Evolutionary conservation across 2,113 vertebrate genomes (phyloP).

Genomic region (Okapia johnstoni): DNA sequence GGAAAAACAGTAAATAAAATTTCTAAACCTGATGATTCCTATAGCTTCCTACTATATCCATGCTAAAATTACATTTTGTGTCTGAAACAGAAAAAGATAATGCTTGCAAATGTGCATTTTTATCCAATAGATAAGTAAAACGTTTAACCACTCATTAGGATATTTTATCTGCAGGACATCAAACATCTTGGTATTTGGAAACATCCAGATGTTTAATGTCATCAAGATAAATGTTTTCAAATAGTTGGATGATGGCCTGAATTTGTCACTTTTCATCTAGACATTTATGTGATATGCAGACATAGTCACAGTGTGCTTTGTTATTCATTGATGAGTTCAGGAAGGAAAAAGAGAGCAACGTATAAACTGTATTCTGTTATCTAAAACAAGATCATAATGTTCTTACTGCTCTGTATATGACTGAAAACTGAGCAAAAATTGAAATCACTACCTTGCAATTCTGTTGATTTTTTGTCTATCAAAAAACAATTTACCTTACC

Average conservation of each 20-base stretch:
- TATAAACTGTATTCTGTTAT: not conserved
- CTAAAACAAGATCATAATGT: not conserved
- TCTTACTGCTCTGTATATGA: not conserved
- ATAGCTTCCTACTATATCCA: not conserved
- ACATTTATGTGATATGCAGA: conserved; percentile 11
- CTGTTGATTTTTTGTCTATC: not conserved
- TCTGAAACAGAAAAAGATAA: not conserved
- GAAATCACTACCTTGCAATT: not conserved
- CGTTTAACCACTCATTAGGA: not conserved
- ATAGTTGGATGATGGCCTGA: conserved; percentile 41
- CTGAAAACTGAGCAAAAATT: not conserved
- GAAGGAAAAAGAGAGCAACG: not conserved
- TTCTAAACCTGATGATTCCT: not conserved
- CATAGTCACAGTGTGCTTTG: not conserved
- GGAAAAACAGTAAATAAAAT: not conserved
- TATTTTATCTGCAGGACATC: conserved; percentile 34
- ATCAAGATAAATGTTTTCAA: conserved; percentile 62
- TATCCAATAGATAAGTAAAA: conserved; percentile 5
- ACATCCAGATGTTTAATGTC: conserved; percentile 64
- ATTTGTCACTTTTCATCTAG: conserved; percentile 57
- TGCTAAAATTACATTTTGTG: not conserved
- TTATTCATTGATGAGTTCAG: conserved; percentile 34
- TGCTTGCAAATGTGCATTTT: not conserved
- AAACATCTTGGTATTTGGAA: conserved; percentile 55
- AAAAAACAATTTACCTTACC: not conserved